Evolutionary conservation across 2,113 vertebrate species (phyloP).

Genomic region (Motacilla alba): DNA sequence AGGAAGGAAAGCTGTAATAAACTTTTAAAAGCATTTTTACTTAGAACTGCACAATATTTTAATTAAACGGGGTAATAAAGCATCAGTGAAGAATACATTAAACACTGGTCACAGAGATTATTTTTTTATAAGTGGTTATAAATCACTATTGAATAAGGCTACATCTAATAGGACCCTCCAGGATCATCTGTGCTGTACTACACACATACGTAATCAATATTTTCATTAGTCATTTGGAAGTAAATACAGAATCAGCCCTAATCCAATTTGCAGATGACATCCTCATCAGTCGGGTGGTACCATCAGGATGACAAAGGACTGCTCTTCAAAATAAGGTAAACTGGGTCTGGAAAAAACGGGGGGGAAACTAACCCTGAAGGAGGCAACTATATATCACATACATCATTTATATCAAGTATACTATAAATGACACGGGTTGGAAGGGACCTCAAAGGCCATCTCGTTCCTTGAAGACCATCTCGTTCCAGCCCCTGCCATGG

Average conservation of each 20-base stretch:
- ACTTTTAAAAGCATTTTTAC: not conserved
- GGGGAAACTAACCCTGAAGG: not conserved
- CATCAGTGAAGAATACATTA: not conserved
- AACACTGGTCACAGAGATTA: not conserved
- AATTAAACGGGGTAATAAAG: not conserved
- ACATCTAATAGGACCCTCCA: not conserved
- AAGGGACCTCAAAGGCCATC: not conserved
- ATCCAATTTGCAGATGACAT: not conserved
- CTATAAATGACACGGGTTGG: not conserved
- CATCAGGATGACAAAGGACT: not conserved
- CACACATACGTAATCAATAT: not conserved
- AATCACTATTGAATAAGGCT: not conserved
- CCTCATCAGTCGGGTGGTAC: not conserved
- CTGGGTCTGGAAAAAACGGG: not conserved
- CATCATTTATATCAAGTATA: not conserved
- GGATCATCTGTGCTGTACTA: not conserved
- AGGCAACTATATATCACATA: not conserved
- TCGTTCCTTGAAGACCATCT: not conserved
- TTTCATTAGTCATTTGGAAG: slow-evolving; percentile 15
- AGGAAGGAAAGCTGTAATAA: not conserved
- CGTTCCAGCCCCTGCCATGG: rapidly evolving
- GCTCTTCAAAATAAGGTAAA: not conserved
- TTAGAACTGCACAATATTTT: not conserved
- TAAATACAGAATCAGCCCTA: slow-evolving; percentile 8
- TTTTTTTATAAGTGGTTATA: not conserved